Evolutionary conservation across 1,140 invertebrate species (phyloP), one percentile per base, ranked within the genome.

Genomic region (Drosophila parabipectinata): DNA sequence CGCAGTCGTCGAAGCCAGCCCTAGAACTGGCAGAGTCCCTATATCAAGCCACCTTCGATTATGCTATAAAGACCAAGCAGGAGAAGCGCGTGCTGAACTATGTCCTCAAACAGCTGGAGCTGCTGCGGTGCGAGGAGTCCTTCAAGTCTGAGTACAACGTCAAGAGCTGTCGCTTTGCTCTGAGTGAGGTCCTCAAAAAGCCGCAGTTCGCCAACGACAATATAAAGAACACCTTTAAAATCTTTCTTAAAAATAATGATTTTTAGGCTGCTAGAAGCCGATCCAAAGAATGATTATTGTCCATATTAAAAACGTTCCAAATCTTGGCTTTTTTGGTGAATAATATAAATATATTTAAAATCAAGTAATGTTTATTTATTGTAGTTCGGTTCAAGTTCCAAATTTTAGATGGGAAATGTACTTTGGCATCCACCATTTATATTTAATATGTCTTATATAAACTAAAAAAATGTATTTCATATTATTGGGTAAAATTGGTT

Each of bases 111-210:
- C 93, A 94, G 81, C 90, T 96, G 57, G 95, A 95, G 24, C 92
- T 97, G 14, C 92, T 97, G 44, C 96, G 94, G 92, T 91, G 93
- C 74, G 95, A 95, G 92, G 93, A 95, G 76, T 94, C 94, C 8
- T 92, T 91, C 30, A 94, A 93, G 82, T 91, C 93, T 4, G 87
- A 93, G 14, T 95, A 94, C 92, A 93, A 95, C 80, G 72, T 94
- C 10, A 93, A 94, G 39, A 93, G 92, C 59, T 95, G 95, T 75
- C 93, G 94, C 28, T 93, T 92, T 72, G 94, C 93, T 1, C 76
- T 95, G 2, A 93, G 94, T 62, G 92, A 93, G 79, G 80, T 94
- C 4, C 72, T 92, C 6, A 92, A 92, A 44, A 92, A 87, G 68
- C 93, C 93, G 66, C 93, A 93, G 62, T 93, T 95, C 55, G 92